Conservation (phyloP, 2,888 invertebrate species). For the Perizoma affinitatum region DNA sequence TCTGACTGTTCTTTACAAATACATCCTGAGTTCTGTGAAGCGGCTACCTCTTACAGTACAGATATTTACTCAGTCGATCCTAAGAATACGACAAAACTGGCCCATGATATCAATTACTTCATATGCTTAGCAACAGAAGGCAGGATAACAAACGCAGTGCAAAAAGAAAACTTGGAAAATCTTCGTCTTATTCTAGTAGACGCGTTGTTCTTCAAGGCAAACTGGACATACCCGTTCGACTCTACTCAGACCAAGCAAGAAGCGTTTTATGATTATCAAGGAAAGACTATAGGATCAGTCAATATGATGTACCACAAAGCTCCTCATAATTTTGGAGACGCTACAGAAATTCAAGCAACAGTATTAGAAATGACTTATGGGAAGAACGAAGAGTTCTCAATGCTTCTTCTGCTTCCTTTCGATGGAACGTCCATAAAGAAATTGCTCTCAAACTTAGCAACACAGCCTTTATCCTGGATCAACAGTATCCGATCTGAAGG, state of each 20-base stretch:
- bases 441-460: slow-evolving; percentile 78
- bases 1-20: slow-evolving; percentile 61
- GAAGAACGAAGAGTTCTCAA: slow-evolving; percentile 83
- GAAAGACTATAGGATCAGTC: slow-evolving; percentile 80
- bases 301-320: slow-evolving; percentile 90
- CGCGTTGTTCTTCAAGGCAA: slow-evolving; percentile 88
- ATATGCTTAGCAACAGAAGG: slow-evolving; percentile 87
- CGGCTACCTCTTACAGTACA: slow-evolving; percentile 77
- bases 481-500: slow-evolving; percentile 71
- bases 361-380: slow-evolving; percentile 89
- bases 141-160: slow-evolving; percentile 86
- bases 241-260: slow-evolving; percentile 78
- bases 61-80: slow-evolving; percentile 84
- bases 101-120: slow-evolving; percentile 86
- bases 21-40: slow-evolving; percentile 70
- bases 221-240: slow-evolving; percentile 88
- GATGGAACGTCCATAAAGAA: slow-evolving; percentile 78
- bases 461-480: slow-evolving; percentile 77
- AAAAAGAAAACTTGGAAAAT: slow-evolving; percentile 67
- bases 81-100: slow-evolving; percentile 71
- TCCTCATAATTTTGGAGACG: slow-evolving; percentile 80
- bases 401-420: slow-evolving; percentile 86
- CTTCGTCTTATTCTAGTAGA: slow-evolving; percentile 85
- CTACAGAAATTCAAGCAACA: slow-evolving; percentile 83
- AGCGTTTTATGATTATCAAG: slow-evolving; percentile 84